Conservation (phyloP, 2,113 vertebrate genomes). For the Hyaena hyaena region DNA sequence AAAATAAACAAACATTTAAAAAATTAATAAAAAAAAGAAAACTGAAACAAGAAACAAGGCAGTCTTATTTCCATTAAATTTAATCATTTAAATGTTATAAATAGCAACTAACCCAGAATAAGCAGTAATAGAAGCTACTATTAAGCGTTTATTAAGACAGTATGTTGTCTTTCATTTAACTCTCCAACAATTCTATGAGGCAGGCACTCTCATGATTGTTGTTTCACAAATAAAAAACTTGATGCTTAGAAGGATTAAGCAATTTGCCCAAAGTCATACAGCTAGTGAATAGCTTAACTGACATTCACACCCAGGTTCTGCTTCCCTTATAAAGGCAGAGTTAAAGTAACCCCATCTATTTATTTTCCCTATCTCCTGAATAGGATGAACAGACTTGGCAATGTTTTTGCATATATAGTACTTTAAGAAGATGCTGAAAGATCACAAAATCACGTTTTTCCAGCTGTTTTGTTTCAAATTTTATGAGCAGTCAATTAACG, state of each 20-base stretch:
- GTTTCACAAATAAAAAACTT: background rate
- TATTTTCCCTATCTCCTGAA: background rate
- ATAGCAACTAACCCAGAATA: background rate
- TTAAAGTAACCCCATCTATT: background rate
- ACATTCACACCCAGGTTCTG: background rate
- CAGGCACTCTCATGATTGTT: background rate
- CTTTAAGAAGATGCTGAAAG: background rate
- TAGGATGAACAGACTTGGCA: background rate
- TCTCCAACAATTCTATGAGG: background rate
- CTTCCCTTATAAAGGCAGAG: background rate
- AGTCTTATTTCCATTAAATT: slow-evolving; percentile 1
- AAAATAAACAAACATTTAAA: too few relatives aligned
- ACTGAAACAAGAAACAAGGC: slow-evolving; percentile 17
- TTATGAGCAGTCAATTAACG: slow-evolving; percentile 21
- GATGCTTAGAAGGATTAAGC: background rate
- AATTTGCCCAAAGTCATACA: background rate
- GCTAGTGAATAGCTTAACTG: background rate
- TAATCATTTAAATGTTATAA: slow-evolving; percentile 38
- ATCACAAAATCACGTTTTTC: background rate
- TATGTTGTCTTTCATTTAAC: background rate
- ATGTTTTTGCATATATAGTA: background rate
- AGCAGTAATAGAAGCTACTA: slow-evolving; percentile 17
- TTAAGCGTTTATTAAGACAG: background rate
- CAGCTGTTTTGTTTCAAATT: slow-evolving; percentile 20
- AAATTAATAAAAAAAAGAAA: background rate